Conservation (phyloP, 2,113 vertebrate genomes). For the Chloropsis cyanopogon region DNA sequence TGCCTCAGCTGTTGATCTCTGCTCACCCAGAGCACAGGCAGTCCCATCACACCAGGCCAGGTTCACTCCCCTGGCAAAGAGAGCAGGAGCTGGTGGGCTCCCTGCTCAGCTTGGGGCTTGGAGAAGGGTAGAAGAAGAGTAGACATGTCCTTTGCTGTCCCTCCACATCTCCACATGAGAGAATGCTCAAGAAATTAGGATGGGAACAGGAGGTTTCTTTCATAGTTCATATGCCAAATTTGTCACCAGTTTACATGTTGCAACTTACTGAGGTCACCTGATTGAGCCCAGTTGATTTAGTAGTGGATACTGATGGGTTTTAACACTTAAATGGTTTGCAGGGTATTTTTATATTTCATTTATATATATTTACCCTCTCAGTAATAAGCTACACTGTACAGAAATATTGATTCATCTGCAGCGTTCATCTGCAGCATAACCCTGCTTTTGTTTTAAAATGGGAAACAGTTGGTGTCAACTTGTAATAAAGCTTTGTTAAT, state of each 20-base stretch:
- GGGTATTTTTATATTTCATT: background rate
- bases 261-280: background rate
- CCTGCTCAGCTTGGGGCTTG: background rate
- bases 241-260: background rate
- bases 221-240: background rate
- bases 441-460: background rate
- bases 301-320: background rate
- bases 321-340: background rate
- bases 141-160: background rate
- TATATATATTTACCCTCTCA: background rate
- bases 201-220: background rate
- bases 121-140: background rate
- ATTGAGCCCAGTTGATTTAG: background rate
- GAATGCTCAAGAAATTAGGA: background rate
- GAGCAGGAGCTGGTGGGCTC: background rate
- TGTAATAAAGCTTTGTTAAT: background rate
- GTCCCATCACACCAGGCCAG: background rate
- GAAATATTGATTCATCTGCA: background rate
- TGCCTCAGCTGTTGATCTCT: background rate
- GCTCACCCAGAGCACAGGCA: rapidly evolving
- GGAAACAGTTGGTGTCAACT: background rate
- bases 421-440: background rate
- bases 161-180: background rate
- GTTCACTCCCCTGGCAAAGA: background rate
- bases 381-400: background rate